These are phyloP conservation scores for Ciconia nigra DNA, from an alignment of 2,797 vertebrate species.

Conservation along the genomic window DNA sequence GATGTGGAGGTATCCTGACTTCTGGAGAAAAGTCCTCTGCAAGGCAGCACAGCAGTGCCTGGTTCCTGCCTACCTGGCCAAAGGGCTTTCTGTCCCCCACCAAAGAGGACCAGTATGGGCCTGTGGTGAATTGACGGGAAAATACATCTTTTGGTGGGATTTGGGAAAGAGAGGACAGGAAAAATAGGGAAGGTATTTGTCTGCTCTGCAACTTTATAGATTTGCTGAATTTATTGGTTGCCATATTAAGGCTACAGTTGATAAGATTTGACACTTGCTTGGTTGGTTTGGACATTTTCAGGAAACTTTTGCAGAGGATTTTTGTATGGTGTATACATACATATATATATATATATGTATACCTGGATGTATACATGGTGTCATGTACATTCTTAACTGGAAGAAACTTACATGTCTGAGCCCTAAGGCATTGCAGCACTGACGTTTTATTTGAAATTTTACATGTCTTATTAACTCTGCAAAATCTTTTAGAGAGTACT, in stretches of 20 bases:
- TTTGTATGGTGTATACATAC: not conserved
- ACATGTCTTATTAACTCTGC: not conserved
- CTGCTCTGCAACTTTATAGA: slow-evolving; percentile 21
- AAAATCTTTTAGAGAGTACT: not conserved
- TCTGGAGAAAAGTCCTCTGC: not conserved
- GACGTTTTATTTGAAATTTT: not conserved
- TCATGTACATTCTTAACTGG: not conserved
- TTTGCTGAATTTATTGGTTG: slow-evolving; percentile 46
- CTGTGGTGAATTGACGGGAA: not conserved
- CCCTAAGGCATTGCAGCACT: not conserved
- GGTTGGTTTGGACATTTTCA: slow-evolving; percentile 47
- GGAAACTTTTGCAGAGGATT: slow-evolving; percentile 37
- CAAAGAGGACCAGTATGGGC: rapidly evolving
- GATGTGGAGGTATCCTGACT: not conserved
- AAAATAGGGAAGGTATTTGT: not conserved
- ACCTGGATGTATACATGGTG: not conserved
- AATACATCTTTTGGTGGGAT: not conserved
- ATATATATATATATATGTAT: too few relatives aligned
- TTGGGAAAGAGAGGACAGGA: not conserved
- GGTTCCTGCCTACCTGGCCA: not conserved
- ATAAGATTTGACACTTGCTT: slow-evolving; percentile 39
- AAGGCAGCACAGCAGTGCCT: not conserved
- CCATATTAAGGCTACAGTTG: slow-evolving; percentile 32
- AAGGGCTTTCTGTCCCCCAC: not conserved
- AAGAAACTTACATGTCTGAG: not conserved